phyloP scores from a whole-genome alignment of 2,113 vertebrate species.

The Barnardius zonarius region DNA sequence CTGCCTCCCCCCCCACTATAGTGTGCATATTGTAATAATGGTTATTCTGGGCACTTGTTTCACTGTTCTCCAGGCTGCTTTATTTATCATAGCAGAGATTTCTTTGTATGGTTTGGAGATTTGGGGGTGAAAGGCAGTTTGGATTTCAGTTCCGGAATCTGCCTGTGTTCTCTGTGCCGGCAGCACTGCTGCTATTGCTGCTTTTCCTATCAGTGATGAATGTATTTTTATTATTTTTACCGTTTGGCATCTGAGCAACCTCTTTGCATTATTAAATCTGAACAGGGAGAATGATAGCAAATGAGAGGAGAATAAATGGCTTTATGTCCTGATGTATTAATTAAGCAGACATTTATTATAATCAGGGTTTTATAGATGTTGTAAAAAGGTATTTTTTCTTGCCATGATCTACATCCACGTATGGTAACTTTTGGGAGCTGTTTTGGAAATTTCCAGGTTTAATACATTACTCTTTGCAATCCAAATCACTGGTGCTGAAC shows the following conservation, averaged over 20 bases:
- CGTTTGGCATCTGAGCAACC: slow-evolving; percentile 74
- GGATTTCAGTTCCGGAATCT: slow-evolving; percentile 45
- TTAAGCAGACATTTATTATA: slow-evolving; percentile 81
- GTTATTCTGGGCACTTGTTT: slow-evolving; percentile 63
- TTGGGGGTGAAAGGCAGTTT: neutral
- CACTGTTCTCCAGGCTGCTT: neutral
- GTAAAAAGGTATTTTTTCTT: slow-evolving; percentile 73
- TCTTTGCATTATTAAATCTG: slow-evolving; percentile 81
- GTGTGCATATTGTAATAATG: slow-evolving; percentile 56
- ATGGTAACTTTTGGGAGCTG: slow-evolving; percentile 34
- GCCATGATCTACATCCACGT: slow-evolving; percentile 17
- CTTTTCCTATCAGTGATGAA: slow-evolving; percentile 64
- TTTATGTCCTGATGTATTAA: slow-evolving; percentile 79
- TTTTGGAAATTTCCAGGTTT: neutral
- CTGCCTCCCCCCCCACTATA: neutral
- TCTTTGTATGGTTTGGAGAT: neutral
- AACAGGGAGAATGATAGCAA: slow-evolving; percentile 72
- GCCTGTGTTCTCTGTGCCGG: slow-evolving; percentile 33
- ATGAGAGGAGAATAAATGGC: slow-evolving; percentile 78
- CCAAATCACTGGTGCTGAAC: neutral
- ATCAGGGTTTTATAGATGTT: slow-evolving; percentile 76
- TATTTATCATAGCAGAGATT: neutral
- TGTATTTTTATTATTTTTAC: slow-evolving; percentile 78
- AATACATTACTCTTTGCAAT: neutral
- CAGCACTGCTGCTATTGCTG: slow-evolving; percentile 52